Conservation (phyloP, 2,113 vertebrate genomes). For the Megaceryle torquata region DNA sequence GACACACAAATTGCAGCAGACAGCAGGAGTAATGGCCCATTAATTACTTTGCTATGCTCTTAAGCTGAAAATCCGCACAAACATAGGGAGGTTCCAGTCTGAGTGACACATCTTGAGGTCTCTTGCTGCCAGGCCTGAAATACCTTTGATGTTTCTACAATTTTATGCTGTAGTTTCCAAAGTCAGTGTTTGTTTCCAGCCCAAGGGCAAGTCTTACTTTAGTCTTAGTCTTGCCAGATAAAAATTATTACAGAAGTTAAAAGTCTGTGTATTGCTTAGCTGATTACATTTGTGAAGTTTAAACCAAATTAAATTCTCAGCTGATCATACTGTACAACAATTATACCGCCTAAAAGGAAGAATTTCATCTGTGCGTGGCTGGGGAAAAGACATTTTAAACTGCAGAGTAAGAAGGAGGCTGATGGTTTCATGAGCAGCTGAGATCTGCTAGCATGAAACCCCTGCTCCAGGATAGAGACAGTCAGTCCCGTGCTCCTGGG, state of each 20-base stretch:
- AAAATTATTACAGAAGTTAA: not conserved
- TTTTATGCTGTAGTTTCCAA: not conserved
- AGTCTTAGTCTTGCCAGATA: not conserved
- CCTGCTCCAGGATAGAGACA: accelerated
- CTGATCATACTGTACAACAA: not conserved
- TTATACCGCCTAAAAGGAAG: not conserved
- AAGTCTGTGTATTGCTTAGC: not conserved
- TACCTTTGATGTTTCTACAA: constrained; percentile 6
- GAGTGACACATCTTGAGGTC: not conserved
- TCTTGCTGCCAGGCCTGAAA: not conserved
- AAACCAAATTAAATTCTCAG: not conserved
- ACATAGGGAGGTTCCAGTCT: not conserved
- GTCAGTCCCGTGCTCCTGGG: not conserved
- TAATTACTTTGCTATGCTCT: not conserved
- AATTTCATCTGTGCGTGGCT: not conserved
- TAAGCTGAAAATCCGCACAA: not conserved
- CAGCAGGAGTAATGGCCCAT: not conserved
- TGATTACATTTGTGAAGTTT: not conserved
- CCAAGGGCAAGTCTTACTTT: not conserved
- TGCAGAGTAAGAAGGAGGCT: not conserved
- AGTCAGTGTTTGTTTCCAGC: not conserved
- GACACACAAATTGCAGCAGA: not conserved
- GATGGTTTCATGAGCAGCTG: not conserved
- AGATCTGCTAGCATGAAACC: not conserved
- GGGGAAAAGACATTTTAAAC: not conserved